phyloP scores from a whole-genome alignment of 2,888 invertebrate species.

The Pandemis corylana region DNA sequence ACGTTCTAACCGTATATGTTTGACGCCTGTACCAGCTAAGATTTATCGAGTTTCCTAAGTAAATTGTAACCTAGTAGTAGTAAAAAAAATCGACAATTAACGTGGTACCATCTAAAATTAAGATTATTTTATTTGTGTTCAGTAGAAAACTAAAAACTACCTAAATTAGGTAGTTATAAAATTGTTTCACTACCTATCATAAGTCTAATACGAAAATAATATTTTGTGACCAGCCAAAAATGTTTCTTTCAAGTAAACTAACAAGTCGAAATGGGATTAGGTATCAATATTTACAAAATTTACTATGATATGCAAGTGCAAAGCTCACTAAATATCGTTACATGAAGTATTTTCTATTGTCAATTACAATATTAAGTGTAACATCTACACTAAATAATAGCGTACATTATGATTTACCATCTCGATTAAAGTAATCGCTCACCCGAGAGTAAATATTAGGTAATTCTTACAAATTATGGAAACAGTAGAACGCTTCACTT shows the following conservation, averaged over 20 bases:
- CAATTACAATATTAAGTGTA: conserved; percentile 63
- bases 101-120: conserved; percentile 23
- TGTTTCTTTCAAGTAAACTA: conserved; percentile 18
- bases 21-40: conserved; percentile 17
- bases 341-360: conserved; percentile 60
- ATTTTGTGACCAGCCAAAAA: conserved; percentile 17
- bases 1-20: conserved; percentile 46
- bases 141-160: conserved; percentile 38
- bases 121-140: conserved; percentile 12
- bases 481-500: conserved; percentile 69
- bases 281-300: conserved; percentile 73
- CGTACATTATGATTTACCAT: conserved; percentile 53
- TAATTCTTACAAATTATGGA: conserved; percentile 66
- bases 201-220: conserved; percentile 21
- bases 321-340: conserved; percentile 83
- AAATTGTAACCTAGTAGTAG: conserved; percentile 23
- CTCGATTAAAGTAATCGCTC: conserved; percentile 55
- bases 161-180: conserved; percentile 39
- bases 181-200: conserved; percentile 28
- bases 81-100: conserved; percentile 26
- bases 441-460: conserved; percentile 60
- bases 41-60: conserved; percentile 28
- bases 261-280: conserved; percentile 36
- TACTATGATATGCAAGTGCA: conserved; percentile 84
- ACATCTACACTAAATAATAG: conserved; percentile 68